These are phyloP conservation scores for Psittacara wagleri DNA, from an alignment of 2,113 vertebrate genomes.

Conservation along the genomic window DNA sequence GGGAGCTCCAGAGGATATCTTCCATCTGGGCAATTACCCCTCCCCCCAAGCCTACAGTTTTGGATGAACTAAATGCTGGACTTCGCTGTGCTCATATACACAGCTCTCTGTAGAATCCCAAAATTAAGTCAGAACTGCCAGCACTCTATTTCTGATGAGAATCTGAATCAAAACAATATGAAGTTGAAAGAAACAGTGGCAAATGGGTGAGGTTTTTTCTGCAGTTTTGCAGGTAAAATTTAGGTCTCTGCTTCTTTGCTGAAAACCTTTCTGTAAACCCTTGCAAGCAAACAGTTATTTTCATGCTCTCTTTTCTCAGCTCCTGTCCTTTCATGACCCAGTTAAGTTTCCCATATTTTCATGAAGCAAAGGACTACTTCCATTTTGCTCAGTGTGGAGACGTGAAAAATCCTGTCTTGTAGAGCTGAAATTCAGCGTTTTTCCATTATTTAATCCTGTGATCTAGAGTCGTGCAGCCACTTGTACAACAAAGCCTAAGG, in stretches of 20 bases:
- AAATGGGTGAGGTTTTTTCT: neutral
- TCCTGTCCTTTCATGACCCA: neutral
- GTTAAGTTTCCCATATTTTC: neutral
- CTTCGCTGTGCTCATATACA: neutral
- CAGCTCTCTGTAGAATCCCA: neutral
- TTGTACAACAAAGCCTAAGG: neutral
- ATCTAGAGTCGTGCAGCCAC: neutral
- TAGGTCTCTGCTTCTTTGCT: neutral
- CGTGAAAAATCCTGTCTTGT: neutral
- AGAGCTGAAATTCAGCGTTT: neutral
- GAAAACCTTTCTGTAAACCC: neutral
- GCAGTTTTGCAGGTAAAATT: neutral
- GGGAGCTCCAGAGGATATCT: neutral
- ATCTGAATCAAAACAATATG: neutral
- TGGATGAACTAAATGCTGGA: neutral
- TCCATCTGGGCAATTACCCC: neutral
- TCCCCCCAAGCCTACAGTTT: neutral
- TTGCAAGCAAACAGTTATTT: neutral
- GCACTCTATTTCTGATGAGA: constrained; percentile 5
- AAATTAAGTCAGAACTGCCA: neutral
- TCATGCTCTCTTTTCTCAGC: neutral
- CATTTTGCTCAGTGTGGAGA: neutral
- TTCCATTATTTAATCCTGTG: neutral
- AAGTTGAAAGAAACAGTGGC: neutral
- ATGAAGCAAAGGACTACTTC: neutral